Evolutionary conservation across 1,140 invertebrate genomes (phyloP).

Genomic region (Formica exsecta): DNA sequence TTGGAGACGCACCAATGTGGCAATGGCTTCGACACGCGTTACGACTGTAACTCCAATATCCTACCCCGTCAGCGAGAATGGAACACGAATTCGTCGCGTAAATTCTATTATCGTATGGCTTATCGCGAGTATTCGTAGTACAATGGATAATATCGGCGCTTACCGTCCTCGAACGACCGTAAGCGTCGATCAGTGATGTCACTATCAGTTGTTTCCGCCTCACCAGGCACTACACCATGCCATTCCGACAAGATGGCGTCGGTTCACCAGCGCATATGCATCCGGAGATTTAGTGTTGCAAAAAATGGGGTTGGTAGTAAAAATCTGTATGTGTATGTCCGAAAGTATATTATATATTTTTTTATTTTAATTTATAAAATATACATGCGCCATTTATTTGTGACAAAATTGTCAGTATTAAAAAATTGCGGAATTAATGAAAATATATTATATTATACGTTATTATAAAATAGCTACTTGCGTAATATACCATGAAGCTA

Average conservation of each 20-base stretch:
- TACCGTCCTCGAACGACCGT: constrained; percentile 81
- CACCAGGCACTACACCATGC: constrained; percentile 75
- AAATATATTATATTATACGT: not conserved
- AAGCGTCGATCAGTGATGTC: constrained; percentile 81
- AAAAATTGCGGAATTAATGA: not conserved
- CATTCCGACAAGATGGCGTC: constrained; percentile 81
- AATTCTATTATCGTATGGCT: constrained; percentile 77
- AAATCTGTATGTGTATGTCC: not conserved
- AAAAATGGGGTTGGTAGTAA: constrained; percentile 35
- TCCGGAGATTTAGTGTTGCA: constrained; percentile 15
- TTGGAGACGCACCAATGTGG: constrained; percentile 57
- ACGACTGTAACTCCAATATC: constrained; percentile 31
- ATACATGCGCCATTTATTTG: not conserved
- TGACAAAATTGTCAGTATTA: not conserved
- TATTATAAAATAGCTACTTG: not conserved
- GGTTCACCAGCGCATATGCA: constrained; percentile 80
- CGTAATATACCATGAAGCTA: not conserved
- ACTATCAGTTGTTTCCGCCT: constrained; percentile 85
- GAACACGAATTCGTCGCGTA: constrained; percentile 70
- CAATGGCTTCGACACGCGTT: constrained; percentile 59
- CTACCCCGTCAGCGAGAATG: constrained; percentile 65
- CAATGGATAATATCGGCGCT: constrained; percentile 82
- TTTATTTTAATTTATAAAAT: not conserved
- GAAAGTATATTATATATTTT: not conserved
- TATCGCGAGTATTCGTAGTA: constrained; percentile 73